Base-by-base conservation (phyloP, 2,797 vertebrate genomes). In the Syndactyla subalaris region DNA sequence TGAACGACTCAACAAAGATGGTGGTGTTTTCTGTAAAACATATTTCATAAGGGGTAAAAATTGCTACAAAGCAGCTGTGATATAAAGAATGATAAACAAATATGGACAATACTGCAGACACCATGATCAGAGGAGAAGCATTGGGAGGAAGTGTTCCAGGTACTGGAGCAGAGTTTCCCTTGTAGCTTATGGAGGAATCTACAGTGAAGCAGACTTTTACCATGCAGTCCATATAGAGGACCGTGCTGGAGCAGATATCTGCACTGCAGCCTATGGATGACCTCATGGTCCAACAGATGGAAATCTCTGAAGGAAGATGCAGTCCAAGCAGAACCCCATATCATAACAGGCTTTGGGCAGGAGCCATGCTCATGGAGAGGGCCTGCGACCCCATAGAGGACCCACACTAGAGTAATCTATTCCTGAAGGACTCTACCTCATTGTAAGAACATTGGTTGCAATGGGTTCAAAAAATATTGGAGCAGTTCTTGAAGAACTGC, bases 281-380 rank as follows among this genome's bases (percentile, higher is more conserved):
- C 10, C 4, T 34, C 23, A 52, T 0, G 0, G 6, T 16, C 6
- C 13, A 59, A 23, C 7, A 65, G 18, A 36, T 24, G 12, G 36
- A 74, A 43, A 52, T 49, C 10, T 24, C 30, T 32, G 30, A 66
- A 30, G n/a, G 27, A 67, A 71, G 8, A 3, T 27, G 26, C 3
- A 83, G 10, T n/a, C 13, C 12, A 48, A n/a, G 14, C 19, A 68
- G 14, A 46, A 41, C 1, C 2, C 6, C 18, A 8, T 3, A 2
- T 16, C 15, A 63, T 39, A 30, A 4, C n/a, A 71, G 12, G 11
- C 3, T 55, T 30, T 20, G 52, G 34, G 8, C 8, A 62, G 20
- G 17, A 13, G 5, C 26, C 13, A 8, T 20, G 20, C 2, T 18
- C 15, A 13, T 20, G 20, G 13, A 63, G 17, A 76, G 15, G 24